Conservation (phyloP, 2,797 vertebrate species). For the Bovichtus variegatus region DNA sequence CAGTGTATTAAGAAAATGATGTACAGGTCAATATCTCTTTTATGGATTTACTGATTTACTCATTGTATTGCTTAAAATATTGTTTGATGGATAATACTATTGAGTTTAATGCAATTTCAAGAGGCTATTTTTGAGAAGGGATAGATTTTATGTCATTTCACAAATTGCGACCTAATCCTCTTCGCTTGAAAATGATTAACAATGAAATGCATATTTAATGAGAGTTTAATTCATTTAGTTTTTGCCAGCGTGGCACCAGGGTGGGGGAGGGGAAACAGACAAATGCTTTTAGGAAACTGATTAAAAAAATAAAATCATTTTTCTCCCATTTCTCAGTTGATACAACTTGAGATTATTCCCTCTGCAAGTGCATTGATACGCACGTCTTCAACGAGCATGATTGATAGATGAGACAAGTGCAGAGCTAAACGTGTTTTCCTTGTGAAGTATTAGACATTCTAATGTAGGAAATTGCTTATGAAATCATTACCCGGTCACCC, state of each 20-base stretch:
- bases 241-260: constrained; percentile 71
- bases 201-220: constrained; percentile 87
- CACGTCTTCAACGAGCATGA: constrained; percentile 64
- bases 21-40: constrained; percentile 56
- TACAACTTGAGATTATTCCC: constrained; percentile 50
- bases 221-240: constrained; percentile 84
- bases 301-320: constrained; percentile 28
- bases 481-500: constrained; percentile 83
- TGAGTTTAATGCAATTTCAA: constrained; percentile 79
- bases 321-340: constrained; percentile 33
- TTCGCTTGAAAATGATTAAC: constrained; percentile 85
- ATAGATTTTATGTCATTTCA: constrained; percentile 83
- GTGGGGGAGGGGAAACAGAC: constrained; percentile 51
- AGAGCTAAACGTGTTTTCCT: constrained; percentile 74
- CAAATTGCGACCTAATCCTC: constrained; percentile 87
- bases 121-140: constrained; percentile 80
- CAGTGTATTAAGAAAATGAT: constrained; percentile 58
- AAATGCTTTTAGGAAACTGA: constrained; percentile 68
- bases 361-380: constrained; percentile 32
- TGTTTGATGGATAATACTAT: constrained; percentile 66
- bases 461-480: constrained; percentile 84
- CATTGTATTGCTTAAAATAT: constrained; percentile 45
- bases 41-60: constrained; percentile 64
- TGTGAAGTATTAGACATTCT: constrained; percentile 81
- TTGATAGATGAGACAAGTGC: constrained; percentile 72